phyloP scores from a whole-genome alignment of 2,797 vertebrate species.

The Hippopotamyrus pictus region DNA sequence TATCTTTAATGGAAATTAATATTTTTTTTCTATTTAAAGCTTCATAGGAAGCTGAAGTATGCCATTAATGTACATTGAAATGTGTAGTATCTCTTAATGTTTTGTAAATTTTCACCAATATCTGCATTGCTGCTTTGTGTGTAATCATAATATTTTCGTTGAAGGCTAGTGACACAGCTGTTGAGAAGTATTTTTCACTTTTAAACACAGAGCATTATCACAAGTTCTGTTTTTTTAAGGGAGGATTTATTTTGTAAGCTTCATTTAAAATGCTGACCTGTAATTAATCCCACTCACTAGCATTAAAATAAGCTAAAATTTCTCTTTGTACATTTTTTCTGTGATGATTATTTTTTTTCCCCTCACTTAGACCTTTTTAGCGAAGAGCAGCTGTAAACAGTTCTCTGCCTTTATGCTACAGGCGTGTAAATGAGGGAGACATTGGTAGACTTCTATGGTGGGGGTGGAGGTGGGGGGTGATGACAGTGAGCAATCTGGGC shows the following conservation, averaged over 20 bases:
- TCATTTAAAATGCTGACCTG: not conserved
- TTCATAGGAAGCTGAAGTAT: not conserved
- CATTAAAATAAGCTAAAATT: not conserved
- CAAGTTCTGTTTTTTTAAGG: not conserved
- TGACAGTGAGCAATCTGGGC: slow-evolving; percentile 50
- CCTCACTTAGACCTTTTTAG: not conserved
- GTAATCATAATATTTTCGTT: not conserved
- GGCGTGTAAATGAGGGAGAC: slow-evolving; percentile 11
- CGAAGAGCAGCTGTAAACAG: not conserved
- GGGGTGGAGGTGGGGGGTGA: slow-evolving; percentile 38
- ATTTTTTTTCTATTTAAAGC: not conserved
- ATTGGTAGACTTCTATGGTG: slow-evolving; percentile 15
- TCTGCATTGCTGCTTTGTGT: not conserved
- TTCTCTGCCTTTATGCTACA: not conserved
- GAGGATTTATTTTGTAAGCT: not conserved
- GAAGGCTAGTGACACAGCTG: not conserved
- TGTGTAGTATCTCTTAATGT: not conserved
- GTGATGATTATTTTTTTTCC: no score
- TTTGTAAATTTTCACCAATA: not conserved
- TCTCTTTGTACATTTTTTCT: not conserved
- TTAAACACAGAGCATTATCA: not conserved
- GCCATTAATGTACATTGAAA: not conserved
- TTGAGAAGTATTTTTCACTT: not conserved
- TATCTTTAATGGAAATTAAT: not conserved
- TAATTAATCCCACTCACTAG: not conserved